Evolutionary conservation across 2,113 vertebrate genomes (phyloP), one percentile per base, ranked within the genome.

Genomic region (Nibea coibor): DNA sequence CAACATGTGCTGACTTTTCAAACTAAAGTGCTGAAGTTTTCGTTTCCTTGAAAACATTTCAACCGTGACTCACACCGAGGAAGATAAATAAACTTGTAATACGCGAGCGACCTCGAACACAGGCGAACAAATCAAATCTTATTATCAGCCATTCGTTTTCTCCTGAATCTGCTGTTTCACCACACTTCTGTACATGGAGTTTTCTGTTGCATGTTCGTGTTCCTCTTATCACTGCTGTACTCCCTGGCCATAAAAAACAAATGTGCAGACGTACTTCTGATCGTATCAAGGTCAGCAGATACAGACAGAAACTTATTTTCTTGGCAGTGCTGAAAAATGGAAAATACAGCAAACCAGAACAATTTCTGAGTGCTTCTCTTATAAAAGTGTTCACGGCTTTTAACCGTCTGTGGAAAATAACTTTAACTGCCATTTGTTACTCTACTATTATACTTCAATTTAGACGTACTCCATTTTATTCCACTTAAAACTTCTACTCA

Each of bases 221-320:
- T 51, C 54, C 53, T 64, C 65, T 54, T 72, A 61, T 75, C 66
- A 47, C 16, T 7, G 57, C 63, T 59, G 16, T 16, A 65, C n/a
- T 63, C 59, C 26, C 19, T 50, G 5, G n/a, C 28, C 58, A 17
- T 50, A 26, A 75, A 83, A 75, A 54, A 3, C 4, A 42, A 68
- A 71, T 71, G 56, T 24, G 67, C 54, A 72, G 28, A 63, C 66
- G 14, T 22, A 43, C 53, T 68, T 50, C 8, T 50, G 61, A 67
- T 66, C 12, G 12, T 45, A 71, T 75, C 53, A 20, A 62, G 67
- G 39, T 73, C 59, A 26, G 54, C 72, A 80, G 64, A 62, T 35
- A 54, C 10, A 48, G 39, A 75, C 15, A 12, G 11, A 28, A 75
- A 79, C 35, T 9, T 16, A 26, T 85, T 71, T 71, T 75, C 20